These are phyloP conservation scores for Aphelinus atriplicis DNA, from an alignment of 1,140 invertebrate species.

Conservation along the genomic window DNA sequence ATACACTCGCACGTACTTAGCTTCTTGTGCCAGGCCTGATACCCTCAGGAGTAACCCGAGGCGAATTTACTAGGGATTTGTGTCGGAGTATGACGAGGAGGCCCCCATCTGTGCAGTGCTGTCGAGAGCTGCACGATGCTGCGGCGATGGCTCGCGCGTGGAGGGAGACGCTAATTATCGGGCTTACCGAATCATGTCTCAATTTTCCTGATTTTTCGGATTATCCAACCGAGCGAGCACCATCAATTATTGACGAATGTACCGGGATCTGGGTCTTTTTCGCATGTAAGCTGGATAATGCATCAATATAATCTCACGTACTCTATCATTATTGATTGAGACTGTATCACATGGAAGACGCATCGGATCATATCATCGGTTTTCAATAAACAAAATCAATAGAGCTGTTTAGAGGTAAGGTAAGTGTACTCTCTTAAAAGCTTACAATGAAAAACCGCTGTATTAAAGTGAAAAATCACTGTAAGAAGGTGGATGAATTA, in stretches of 20 bases:
- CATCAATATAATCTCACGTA: not conserved
- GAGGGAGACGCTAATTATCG: slow-evolving; percentile 45
- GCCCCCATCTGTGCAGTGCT: slow-evolving; percentile 22
- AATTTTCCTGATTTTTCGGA: slow-evolving; percentile 14
- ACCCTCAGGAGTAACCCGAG: slow-evolving; percentile 48
- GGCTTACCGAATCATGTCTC: slow-evolving; percentile 9
- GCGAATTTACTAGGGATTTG: slow-evolving; percentile 49
- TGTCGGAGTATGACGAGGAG: slow-evolving; percentile 48
- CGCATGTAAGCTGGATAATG: too few relatives aligned
- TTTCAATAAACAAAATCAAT: too few relatives aligned
- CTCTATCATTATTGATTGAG: slow-evolving; percentile 17
- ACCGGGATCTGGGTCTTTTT: too few relatives aligned
- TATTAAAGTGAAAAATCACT: too few relatives aligned
- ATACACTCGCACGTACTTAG: not conserved
- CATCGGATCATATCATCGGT: too few relatives aligned
- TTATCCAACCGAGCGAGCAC: not conserved
- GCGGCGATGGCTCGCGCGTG: not conserved
- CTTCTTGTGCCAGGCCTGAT: slow-evolving; percentile 10
- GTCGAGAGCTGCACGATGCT: slow-evolving; percentile 18
- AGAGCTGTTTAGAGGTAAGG: too few relatives aligned
- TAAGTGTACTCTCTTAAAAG: too few relatives aligned
- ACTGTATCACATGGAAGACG: too few relatives aligned
- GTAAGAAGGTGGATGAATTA: too few relatives aligned
- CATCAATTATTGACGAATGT: slow-evolving; percentile 3
- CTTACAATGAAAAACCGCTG: too few relatives aligned